A percentile compares a stretch with the other conserved stretches of the same genome.
phyloP scores from a whole-genome alignment of 2,113 vertebrate species.

The Tetrax tetrax region DNA sequence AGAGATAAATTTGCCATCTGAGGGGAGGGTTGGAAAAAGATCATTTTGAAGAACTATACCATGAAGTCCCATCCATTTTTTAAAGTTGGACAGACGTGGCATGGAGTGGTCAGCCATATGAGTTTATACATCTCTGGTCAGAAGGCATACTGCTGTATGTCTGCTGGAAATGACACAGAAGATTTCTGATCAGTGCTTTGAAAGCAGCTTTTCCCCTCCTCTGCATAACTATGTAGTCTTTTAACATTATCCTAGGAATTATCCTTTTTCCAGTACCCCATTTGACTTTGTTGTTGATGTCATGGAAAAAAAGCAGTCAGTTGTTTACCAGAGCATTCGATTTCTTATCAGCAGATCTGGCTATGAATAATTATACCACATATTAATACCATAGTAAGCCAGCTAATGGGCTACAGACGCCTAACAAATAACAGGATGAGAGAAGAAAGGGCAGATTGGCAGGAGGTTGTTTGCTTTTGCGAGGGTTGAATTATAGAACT shows the following conservation, averaged over 20 bases:
- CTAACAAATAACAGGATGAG: conserved; percentile 59
- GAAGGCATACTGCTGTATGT: background rate
- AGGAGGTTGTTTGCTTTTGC: conserved; percentile 55
- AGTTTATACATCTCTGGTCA: background rate
- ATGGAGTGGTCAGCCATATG: background rate
- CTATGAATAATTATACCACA: conserved; percentile 62
- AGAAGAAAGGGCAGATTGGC: conserved; percentile 57
- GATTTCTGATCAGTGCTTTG: background rate
- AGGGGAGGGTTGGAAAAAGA: background rate
- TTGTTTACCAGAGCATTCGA: conserved; percentile 58
- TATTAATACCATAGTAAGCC: conserved; percentile 59
- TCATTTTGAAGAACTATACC: background rate
- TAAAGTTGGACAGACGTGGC: background rate
- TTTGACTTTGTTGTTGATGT: conserved; percentile 55
- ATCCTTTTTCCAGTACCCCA: background rate
- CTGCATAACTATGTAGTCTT: background rate
- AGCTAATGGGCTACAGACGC: conserved; percentile 32
- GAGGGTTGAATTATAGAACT: conserved; percentile 56
- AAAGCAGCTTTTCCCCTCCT: background rate
- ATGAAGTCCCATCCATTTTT: background rate
- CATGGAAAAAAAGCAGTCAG: conserved; percentile 44
- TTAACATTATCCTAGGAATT: background rate
- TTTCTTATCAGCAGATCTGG: conserved; percentile 60
- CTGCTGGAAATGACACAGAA: background rate
- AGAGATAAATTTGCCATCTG: background rate